Conservation (phyloP, 2,113 vertebrate genomes). For the Papio anubis region DNA sequence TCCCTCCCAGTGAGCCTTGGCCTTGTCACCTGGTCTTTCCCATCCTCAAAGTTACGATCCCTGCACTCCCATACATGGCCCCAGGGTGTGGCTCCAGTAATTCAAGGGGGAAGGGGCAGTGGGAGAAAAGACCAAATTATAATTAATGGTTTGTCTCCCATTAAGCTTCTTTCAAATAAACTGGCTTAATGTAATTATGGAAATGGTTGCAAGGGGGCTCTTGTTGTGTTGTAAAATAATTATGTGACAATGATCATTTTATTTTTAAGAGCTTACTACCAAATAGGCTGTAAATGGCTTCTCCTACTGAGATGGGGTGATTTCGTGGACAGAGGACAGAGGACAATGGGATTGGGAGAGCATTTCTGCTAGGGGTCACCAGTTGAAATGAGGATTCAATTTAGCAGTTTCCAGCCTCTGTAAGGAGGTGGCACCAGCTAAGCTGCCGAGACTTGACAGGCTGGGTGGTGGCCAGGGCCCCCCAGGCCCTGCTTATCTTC, state of each 20-base stretch:
- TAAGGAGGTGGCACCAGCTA: neutral
- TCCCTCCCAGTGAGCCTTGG: neutral
- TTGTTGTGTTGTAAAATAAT: conserved; percentile 66
- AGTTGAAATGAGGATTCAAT: conserved; percentile 46
- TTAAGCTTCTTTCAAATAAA: conserved; percentile 71
- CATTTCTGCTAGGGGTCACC: conserved; percentile 23
- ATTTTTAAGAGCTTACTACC: conserved; percentile 74
- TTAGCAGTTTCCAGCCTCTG: conserved; percentile 1
- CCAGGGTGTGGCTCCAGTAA: neutral
- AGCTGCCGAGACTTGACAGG: neutral
- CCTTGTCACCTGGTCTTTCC: neutral
- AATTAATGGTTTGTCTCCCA: conserved; percentile 75
- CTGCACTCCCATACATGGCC: neutral
- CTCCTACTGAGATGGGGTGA: neutral
- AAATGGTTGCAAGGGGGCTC: conserved; percentile 71
- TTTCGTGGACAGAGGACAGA: conserved; percentile 21
- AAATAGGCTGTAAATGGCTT: conserved; percentile 55
- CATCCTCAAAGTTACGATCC: neutral
- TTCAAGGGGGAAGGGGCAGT: conserved; percentile 2
- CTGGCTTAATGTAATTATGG: conserved; percentile 71
- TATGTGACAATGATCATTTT: conserved; percentile 64
- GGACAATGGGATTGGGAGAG: neutral
- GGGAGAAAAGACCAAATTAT: conserved; percentile 59
- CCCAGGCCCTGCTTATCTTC: neutral
- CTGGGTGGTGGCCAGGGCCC: neutral